These are phyloP conservation scores for Drosophila paranaensis DNA, from an alignment of 2,888 invertebrate genomes.

Conservation along the genomic window DNA sequence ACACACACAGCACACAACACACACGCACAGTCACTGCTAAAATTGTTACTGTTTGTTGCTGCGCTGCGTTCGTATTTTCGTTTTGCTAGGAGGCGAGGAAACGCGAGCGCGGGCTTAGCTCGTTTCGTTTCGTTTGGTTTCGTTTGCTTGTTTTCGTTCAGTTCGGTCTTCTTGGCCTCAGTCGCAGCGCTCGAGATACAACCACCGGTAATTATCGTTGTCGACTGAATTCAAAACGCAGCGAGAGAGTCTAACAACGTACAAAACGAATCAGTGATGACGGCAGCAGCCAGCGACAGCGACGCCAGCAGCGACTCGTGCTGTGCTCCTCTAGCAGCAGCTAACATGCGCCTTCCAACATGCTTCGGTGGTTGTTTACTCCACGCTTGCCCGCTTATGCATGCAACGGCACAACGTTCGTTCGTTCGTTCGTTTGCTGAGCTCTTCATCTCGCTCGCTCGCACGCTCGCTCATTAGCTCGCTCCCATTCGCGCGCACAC, in stretches of 20 bases:
- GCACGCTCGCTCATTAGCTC: constrained; percentile 12
- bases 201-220: constrained; percentile 85
- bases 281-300: constrained; percentile 53
- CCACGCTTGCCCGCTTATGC: constrained; percentile 34
- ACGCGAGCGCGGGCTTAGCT: constrained; percentile 31
- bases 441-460: constrained; percentile 51
- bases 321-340: constrained; percentile 53
- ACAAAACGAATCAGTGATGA: constrained; percentile 75
- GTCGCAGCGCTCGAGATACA: constrained; percentile 81
- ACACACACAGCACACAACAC: constrained; percentile 2
- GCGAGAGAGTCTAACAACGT: constrained; percentile 82
- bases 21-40: neutral
- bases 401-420: constrained; percentile 16
- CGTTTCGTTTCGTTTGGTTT: neutral
- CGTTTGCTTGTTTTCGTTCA: constrained; percentile 27
- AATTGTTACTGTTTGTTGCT: constrained; percentile 19
- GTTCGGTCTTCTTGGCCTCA: constrained; percentile 46
- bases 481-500: constrained; percentile 27
- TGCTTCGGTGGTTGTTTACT: constrained; percentile 49
- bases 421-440: no score
- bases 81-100: constrained; percentile 16
- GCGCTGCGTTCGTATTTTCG: constrained; percentile 18
- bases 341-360: constrained; percentile 2
- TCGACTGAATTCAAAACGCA: constrained; percentile 84
- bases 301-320: constrained; percentile 52